Percentiles rank a stretch among this genome's conserved stretches.
Evolutionary conservation across 2,113 vertebrate species (phyloP).

Genomic region (Sylvilagus bachmani): DNA sequence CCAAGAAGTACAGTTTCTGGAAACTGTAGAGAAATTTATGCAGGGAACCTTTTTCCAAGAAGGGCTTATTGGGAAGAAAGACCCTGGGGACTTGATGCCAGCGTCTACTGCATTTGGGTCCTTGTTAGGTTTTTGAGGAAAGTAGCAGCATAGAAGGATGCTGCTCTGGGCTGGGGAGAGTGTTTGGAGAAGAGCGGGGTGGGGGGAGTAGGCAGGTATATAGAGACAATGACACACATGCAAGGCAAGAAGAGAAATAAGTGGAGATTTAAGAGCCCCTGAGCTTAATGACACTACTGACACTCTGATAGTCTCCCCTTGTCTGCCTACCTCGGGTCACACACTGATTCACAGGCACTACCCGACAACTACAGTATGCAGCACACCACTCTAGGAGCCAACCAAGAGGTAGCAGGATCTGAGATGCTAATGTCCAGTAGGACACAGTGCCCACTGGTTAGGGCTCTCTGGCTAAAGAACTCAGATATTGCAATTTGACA

Average conservation of each 20-base stretch:
- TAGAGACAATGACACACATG: background rate
- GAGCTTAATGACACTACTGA: background rate
- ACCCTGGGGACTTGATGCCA: background rate
- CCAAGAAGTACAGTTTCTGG: conserved; percentile 14
- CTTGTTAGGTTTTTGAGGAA: background rate
- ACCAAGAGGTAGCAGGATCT: background rate
- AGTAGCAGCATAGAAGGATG: background rate
- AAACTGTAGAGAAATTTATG: background rate
- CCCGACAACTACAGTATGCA: background rate
- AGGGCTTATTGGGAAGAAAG: background rate
- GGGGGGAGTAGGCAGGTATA: background rate
- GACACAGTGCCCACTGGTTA: background rate
- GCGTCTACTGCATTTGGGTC: background rate
- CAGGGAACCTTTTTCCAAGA: background rate
- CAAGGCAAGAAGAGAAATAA: background rate
- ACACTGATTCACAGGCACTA: background rate
- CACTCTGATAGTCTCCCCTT: background rate
- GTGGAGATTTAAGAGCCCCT: background rate
- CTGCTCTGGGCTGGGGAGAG: background rate
- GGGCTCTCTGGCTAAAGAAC: background rate
- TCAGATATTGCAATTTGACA: background rate
- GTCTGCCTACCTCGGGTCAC: background rate
- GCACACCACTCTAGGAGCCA: too few relatives aligned
- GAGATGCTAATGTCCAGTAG: background rate
- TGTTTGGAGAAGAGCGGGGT: background rate